Evolutionary conservation across 1,140 invertebrate species (phyloP), one percentile per base, ranked within the genome.

Genomic region (Solenopsis invicta): DNA sequence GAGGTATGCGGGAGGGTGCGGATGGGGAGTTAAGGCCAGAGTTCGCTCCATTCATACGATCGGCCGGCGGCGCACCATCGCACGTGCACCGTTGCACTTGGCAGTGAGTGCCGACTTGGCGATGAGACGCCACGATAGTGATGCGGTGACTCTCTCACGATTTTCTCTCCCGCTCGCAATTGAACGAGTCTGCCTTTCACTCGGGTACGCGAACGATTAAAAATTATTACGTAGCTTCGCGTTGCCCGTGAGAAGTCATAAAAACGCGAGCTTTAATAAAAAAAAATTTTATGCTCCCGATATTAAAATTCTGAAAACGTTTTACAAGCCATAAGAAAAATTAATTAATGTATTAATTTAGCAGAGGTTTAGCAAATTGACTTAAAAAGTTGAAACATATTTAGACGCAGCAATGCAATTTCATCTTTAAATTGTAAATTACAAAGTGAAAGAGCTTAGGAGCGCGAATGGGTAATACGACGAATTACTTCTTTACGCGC

Each of bases 11-110:
- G 52, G 52, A 21, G 24, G 24, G 21, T 13, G 8, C 6, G 56
- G 29, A 52, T 2, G 21, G 45, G 21, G 45, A 75, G 64, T 61
- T 52, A 64, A 88, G 87, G 87, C 76, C 75, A 91, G 76, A 90
- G 88, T 88, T 91, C 71, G 77, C 77, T 92, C 89, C 92, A 92
- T 92, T 92, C 92, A 92, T 92, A 48, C 81, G 78, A 54, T 81
- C 69, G 41, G 37, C 9, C 52, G 29, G 67, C 52, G 45, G 80
- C 86, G 82, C 90, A 84, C 4, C 61, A 78, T 66, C 66, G 66
- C 45, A 69, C 41, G 66, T 69, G 66, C 66, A 45, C 16, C 61
- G 54, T 64, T 77, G 62, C 88, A 72, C 71, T 84, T 52, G 72
- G 54, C 48, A 54, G 52, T 75, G 77, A 72, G 52, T 74, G 64